Base-by-base conservation (phyloP, 1,140 invertebrate species). In the Ostrea denselamellosa region DNA sequence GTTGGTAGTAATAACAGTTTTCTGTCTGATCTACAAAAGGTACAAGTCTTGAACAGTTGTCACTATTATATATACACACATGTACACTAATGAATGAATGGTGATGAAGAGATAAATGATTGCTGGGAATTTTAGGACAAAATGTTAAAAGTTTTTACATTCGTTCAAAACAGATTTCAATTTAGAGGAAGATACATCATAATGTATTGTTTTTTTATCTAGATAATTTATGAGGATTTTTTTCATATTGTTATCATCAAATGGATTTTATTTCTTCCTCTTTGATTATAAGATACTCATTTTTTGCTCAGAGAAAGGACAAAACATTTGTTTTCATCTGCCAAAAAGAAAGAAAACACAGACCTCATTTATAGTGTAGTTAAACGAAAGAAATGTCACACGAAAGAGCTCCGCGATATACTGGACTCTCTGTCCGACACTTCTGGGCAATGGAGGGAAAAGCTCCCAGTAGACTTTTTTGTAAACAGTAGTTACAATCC, bases 11-110 rank as follows among this genome's bases (percentile, higher is more conserved):
- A 71, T 71, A 34, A 25, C 28, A 8, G 68, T 71, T 28, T 25
- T 71, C 7, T 71, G 68, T 71, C 68, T 71, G 9, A 71, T 71
- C 68, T 71, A 71, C 68, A 71, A 71, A 71, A 71, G 68, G 68
- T 71, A 34, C n/a, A 28, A 44, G 34, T 44, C 5, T 44, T 2
- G 34, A 44, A 44, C 34, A 44, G 34, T 5, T 44, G 34, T 44
- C 34, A 44, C 34, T 5, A n/a, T n/a, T n/a, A n/a, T n/a, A n/a
- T n/a, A n/a, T n/a, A n/a, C n/a, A n/a, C n/a, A n/a, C n/a, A n/a
- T n/a, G n/a, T n/a, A n/a, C n/a, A n/a, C n/a, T n/a, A n/a, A n/a
- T n/a, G n/a, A n/a, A n/a, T n/a, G n/a, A n/a, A n/a, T n/a, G n/a
- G n/a, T n/a, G n/a, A n/a, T n/a, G n/a, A n/a, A n/a, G n/a, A n/a